Percentiles rank a stretch among this genome's conserved stretches.
Conservation (phyloP, 2,113 vertebrate species). For the Chionis minor region DNA sequence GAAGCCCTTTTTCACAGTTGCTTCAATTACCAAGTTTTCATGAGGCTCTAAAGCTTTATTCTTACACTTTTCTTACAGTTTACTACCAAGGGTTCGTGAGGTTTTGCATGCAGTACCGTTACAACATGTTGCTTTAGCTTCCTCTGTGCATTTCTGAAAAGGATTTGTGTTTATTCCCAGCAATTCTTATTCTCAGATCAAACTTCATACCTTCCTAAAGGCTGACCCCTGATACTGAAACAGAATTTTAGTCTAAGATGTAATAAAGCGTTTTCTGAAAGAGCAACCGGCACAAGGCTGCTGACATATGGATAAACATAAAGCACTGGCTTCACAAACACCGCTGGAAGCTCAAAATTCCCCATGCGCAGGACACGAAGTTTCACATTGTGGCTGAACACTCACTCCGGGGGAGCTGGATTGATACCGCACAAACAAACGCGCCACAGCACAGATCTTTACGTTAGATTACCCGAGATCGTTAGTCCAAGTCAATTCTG, state of each 20-base stretch:
- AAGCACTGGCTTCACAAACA: background rate
- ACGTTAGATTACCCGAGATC: fast-evolving
- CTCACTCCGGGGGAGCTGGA: background rate
- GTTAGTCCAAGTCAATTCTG: background rate
- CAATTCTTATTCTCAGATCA: background rate
- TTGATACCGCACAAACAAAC: fast-evolving
- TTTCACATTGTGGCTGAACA: background rate
- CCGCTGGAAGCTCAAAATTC: background rate
- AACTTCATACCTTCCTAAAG: background rate
- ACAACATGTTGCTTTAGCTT: background rate
- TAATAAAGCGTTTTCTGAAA: background rate
- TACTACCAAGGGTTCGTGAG: background rate
- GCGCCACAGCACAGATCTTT: background rate
- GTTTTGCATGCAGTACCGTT: background rate
- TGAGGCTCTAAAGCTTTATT: background rate
- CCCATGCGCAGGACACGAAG: fast-evolving
- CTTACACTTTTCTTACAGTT: background rate
- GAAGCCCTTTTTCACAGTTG: background rate
- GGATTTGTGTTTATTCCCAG: background rate
- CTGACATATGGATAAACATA: background rate
- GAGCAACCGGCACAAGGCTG: background rate
- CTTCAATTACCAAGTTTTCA: background rate
- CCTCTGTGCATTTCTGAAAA: background rate
- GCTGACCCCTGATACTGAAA: background rate
- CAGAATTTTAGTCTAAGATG: background rate